Base-by-base conservation (phyloP, 2,888 invertebrate genomes). In the Drosophila suboccidentalis region DNA sequence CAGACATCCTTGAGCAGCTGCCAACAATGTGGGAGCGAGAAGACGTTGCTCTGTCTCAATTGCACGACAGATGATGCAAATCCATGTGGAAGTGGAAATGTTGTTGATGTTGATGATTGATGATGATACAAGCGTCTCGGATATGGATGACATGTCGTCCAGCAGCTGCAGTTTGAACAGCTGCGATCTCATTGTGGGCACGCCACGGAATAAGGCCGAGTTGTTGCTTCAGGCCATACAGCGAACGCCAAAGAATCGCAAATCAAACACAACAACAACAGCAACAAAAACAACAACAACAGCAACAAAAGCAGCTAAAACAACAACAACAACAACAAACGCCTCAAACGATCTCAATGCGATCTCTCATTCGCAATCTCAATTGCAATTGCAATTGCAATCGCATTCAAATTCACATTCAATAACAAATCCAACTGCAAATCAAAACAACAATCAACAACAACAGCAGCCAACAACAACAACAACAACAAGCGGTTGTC, bases 171-270 rank as follows among this genome's bases (percentile, higher is more conserved):
- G 88, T 69, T 59, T 87, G 46, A 89, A 85, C 79, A 90, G 88
- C 71, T 79, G 78, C 64, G 87, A 84, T 81, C 90, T 91, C 79
- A 91, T 85, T 57, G 88, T 91, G 64, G 89, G 88, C 64, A 87
- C 89, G 44, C 92, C 92, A 34, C 85, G 92, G 39, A 94, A 93
- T 86, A 94, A 94, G 78, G 94, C 94, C 15, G 94, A 94, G 79
- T 90, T 94, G 57, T 80, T 94, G 67, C 87, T 94, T 60, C 94
- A 94, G 73, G 94, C 94, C 59, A 94, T 94, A 72, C 92, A 94
- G 83, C 92, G 94, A 34, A 93, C 94, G 59, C 93, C 93, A 75
- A 92, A 91, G 75, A 92, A 93, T 54, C 82, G 85, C 54, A 29
- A 29, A 29, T 8, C 6, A 29, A 3, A 15, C n/a, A 46, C 46